Conservation (phyloP, 2,888 invertebrate species). For the Rhagium mordax region DNA sequence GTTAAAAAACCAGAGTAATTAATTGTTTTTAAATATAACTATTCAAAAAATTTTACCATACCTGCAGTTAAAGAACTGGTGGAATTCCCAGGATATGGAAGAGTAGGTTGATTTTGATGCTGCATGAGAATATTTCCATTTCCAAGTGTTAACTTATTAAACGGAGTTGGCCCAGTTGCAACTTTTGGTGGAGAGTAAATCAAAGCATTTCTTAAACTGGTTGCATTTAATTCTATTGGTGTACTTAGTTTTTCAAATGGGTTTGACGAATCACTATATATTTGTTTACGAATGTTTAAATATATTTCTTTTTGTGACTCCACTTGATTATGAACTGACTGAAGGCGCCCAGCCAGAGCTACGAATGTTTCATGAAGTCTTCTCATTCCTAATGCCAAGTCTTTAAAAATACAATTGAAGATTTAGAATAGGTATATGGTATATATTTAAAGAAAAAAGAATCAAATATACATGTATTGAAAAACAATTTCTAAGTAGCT, state of each 20-base stretch:
- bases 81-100: conserved; percentile 22
- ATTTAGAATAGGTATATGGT: too few relatives aligned
- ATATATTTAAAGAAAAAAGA: too few relatives aligned
- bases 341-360: conserved; percentile 88
- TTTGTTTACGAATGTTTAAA: conserved; percentile 84
- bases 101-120: conserved; percentile 36
- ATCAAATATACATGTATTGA: too few relatives aligned
- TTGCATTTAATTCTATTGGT: conserved; percentile 40
- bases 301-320: conserved; percentile 89
- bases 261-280: conserved; percentile 83
- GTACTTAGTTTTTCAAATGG: conserved; percentile 76
- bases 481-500: too few relatives aligned
- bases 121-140: conserved; percentile 64
- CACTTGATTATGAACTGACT: conserved; percentile 84
- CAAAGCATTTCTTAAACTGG: conserved; percentile 57
- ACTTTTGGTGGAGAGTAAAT: conserved; percentile 69
- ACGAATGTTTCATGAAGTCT: conserved; percentile 90
- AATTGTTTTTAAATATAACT: too few relatives aligned
- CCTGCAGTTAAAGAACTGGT: conserved; percentile 11
- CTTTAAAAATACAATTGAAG: conserved; percentile 71
- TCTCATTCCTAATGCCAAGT: conserved; percentile 84
- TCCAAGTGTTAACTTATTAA: conserved; percentile 65
- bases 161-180: conserved; percentile 77
- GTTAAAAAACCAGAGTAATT: too few relatives aligned
- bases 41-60: neutral